Evolutionary conservation across 2,113 vertebrate species (phyloP).

Genomic region (Neogale vison): DNA sequence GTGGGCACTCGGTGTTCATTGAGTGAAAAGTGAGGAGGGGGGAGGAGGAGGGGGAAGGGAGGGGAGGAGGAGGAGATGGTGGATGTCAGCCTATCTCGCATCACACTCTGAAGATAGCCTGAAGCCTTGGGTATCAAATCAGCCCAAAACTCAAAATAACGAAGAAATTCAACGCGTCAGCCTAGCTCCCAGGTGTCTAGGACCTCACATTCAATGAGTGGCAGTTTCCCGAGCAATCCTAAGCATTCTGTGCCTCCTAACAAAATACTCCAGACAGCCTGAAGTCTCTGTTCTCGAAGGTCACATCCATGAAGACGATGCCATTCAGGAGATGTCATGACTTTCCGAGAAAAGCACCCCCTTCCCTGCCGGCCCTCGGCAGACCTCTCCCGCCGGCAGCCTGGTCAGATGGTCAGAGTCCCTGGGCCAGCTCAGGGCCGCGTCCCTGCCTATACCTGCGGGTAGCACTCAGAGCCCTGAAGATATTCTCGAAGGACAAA

Average conservation of each 20-base stretch:
- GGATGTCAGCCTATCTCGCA: neutral
- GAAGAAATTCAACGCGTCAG: neutral
- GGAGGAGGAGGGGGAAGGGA: too few relatives aligned
- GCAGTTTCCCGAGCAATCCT: neutral
- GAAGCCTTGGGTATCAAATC: neutral
- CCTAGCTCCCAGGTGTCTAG: neutral
- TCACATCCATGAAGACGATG: fast-evolving
- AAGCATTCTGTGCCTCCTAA: neutral
- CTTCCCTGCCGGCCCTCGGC: neutral
- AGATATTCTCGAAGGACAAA: neutral
- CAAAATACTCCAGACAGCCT: neutral
- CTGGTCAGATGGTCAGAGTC: neutral
- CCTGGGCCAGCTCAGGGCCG: fast-evolving
- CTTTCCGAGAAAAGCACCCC: neutral
- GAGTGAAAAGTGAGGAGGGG: neutral
- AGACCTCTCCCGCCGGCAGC: neutral
- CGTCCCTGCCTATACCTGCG: neutral
- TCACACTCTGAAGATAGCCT: neutral
- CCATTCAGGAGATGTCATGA: neutral
- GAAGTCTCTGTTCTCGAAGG: neutral
- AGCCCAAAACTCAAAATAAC: neutral
- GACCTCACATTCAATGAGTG: neutral
- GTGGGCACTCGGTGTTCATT: fast-evolving
- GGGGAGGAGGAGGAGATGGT: neutral
- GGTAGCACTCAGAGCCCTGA: fast-evolving